Base-by-base conservation (phyloP, 2,113 vertebrate genomes). In the Hypanus sabinus region DNA sequence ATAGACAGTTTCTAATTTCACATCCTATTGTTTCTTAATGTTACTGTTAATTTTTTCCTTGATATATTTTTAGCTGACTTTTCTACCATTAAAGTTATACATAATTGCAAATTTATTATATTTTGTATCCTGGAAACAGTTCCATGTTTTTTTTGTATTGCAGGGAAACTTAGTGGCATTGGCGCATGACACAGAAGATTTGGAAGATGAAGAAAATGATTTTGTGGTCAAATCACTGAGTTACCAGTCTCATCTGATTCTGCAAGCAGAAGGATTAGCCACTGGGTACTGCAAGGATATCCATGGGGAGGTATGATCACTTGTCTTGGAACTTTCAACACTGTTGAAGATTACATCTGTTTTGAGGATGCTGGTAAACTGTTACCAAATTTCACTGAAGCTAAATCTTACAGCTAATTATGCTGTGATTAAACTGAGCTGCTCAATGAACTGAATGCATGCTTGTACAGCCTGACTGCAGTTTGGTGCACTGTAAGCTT, bases 231-330 rank as follows among this genome's bases (percentile, higher is more conserved):
- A 94, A 75, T 97, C 97, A 46, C 94, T 99, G 77, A 96, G 96
- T 6, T 98, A 99, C 95, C 98, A 98, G 95, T 98, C 98, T 65
- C 96, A 96, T 94, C 96, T 99, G 94, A 94, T 97, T 92, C 96
- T 99, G 57, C 96, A 96, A 94, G 98, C 97, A 0, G 96, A 98
- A 95, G 98, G 98, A 55, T 97, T 99, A 94, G 96, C 95, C 1
- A 99, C 98, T 0, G 98, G 99, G 20, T 99, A 97, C 97, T 99
- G 99, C 96, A 98, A 96, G 96, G 98, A 99, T 3, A 98, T 99
- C 2, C 98, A 99, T 0, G 98, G 99, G 30, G 97, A 99, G 98
- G 99, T 99, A 94, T 20, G 85, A 65, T 30, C 20, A 3, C 7
- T 33, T 33, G 30, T 62, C 7, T 33, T 60, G 9, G 57, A 22